Percentiles rank a stretch among this genome's conserved stretches.
These are phyloP conservation scores for Rhingia campestris DNA, from an alignment of 2,888 invertebrate species.

Conservation along the genomic window DNA sequence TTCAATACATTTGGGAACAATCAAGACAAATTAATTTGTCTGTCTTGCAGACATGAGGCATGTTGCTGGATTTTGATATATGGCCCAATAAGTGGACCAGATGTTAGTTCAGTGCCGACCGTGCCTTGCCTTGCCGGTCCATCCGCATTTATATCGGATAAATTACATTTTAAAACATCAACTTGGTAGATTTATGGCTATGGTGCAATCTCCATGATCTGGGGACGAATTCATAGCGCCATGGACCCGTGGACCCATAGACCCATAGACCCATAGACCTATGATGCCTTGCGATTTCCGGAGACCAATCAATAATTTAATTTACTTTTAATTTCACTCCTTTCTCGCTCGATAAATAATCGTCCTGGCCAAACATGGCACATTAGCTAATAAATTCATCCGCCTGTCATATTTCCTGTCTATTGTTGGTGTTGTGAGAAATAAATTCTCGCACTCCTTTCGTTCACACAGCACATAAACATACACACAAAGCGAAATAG, in stretches of 20 bases:
- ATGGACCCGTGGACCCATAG: not conserved
- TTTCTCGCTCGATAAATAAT: slow-evolving; percentile 72
- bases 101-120: slow-evolving; percentile 39
- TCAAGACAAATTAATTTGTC: slow-evolving; percentile 73
- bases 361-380: slow-evolving; percentile 61
- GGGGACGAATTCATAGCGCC: slow-evolving; percentile 16
- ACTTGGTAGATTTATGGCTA: slow-evolving; percentile 67
- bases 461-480: slow-evolving; percentile 25
- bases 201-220: slow-evolving; percentile 61
- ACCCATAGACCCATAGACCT: not conserved
- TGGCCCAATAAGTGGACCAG: slow-evolving; percentile 50
- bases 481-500: slow-evolving; percentile 5
- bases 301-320: slow-evolving; percentile 68
- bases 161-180: slow-evolving; percentile 74
- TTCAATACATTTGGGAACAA: slow-evolving; percentile 72
- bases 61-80: slow-evolving; percentile 69
- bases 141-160: slow-evolving; percentile 66
- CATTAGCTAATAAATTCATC: slow-evolving; percentile 73
- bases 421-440: slow-evolving; percentile 59
- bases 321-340: slow-evolving; percentile 71
- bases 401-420: slow-evolving; percentile 70
- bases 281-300: slow-evolving; percentile 12
- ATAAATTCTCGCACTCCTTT: slow-evolving; percentile 40
- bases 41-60: slow-evolving; percentile 63
- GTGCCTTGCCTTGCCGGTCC: not conserved